Base-by-base conservation (phyloP, 2,888 invertebrate species). In the Drosophila dives region DNA sequence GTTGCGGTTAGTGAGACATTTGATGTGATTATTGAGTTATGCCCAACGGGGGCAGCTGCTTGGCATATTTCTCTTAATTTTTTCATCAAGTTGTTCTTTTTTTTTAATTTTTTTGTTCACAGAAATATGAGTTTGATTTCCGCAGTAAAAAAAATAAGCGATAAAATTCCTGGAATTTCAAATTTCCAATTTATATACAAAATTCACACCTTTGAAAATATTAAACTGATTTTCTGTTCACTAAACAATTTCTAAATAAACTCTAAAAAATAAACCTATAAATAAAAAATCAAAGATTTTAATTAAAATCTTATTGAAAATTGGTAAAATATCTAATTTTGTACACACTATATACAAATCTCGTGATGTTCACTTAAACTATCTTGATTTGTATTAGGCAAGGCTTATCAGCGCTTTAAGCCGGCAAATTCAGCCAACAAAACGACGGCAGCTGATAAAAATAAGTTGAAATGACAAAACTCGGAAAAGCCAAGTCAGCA, bases 11-110 rank as follows among this genome's bases (percentile, higher is more conserved):
- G 86, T 81, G 69, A 84, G 85, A 89, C 85, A 85, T 85, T 89
- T 89, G 83, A 82, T 85, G 90, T 87, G 85, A 89, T 85, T 85
- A 85, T 85, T 89, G 90, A 85, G 85, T 87, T 85, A 85, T 85
- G 85, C 90, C 88, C 90, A 85, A 74, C 87, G 84, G 89, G 75
- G 82, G 88, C 90, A 85, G 80, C 86, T 82, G 90, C 88, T 64
- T 77, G 65, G 74, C 82, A 85, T 85, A 83, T 77, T 89, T 89
- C 77, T 70, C 71, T 89, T 89, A 89, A 89, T 85, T 85, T 77
- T 77, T 80, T 77, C 82, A 87, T 89, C 40, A 89, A 87, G 82
- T 87, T 87, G 80, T 87, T 86, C 66, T 34, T 7, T 38, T 11
- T 61, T 38, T 23, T n/a, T n/a, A n/a, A n/a, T n/a, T n/a, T 5